A percentile compares a stretch with the other conserved stretches of the same genome.
These are phyloP conservation scores for Drosophila leonis DNA, from an alignment of 2,888 invertebrate genomes.

Conservation along the genomic window DNA sequence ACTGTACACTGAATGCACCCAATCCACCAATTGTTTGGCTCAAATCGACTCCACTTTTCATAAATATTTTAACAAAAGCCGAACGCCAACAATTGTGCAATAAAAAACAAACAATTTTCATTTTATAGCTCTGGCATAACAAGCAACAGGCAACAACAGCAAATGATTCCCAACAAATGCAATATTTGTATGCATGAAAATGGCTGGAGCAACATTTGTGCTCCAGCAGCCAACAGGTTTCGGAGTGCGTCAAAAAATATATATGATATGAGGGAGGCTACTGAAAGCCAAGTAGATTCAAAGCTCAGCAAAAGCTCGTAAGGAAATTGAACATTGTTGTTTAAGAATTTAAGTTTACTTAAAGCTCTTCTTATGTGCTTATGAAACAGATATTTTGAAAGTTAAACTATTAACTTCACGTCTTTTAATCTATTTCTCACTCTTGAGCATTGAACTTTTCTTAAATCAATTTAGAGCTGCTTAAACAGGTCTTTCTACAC, in stretches of 20 bases:
- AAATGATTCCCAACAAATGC: slow-evolving; percentile 23
- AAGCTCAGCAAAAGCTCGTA: neutral
- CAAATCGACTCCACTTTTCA: slow-evolving; percentile 63
- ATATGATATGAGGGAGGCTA: neutral
- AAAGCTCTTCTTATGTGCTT: no score
- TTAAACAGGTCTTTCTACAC: neutral
- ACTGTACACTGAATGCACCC: slow-evolving; percentile 17
- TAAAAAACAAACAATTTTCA: slow-evolving; percentile 34
- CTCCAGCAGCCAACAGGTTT: neutral
- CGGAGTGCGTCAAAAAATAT: neutral
- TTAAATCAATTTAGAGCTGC: neutral
- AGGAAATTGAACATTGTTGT: neutral
- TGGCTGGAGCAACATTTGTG: slow-evolving; percentile 7
- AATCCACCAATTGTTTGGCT: slow-evolving; percentile 50
- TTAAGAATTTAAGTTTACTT: neutral
- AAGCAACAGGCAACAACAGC: slow-evolving; percentile 40
- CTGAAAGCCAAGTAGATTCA: neutral
- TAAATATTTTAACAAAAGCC: slow-evolving; percentile 67
- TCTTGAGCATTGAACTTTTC: no score
- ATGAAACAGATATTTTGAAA: neutral
- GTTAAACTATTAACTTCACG: neutral
- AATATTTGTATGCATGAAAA: slow-evolving; percentile 30
- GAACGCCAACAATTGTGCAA: slow-evolving; percentile 36
- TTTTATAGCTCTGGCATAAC: slow-evolving; percentile 42
- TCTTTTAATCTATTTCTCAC: neutral